Evolutionary conservation across 2,113 vertebrate genomes (phyloP).

Genomic region (Acrocephalus arundinaceus): DNA sequence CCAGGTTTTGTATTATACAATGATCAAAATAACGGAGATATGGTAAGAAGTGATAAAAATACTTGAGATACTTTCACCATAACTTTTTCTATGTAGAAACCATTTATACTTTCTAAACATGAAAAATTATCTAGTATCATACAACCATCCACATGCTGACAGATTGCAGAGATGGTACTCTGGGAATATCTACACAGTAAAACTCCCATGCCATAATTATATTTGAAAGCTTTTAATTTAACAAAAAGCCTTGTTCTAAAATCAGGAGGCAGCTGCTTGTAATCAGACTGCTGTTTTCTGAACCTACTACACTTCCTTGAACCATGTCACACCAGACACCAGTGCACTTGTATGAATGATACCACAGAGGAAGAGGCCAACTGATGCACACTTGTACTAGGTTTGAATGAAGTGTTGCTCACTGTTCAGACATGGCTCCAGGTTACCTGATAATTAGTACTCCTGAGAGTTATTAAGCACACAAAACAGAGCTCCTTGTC

Average conservation of each 20-base stretch:
- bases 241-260: background rate
- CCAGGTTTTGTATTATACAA: background rate
- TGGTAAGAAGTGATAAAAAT: background rate
- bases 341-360: background rate
- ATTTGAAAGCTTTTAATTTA: background rate
- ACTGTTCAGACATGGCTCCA: background rate
- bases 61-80: background rate
- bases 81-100: background rate
- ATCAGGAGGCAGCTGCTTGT: background rate
- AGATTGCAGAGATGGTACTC: background rate
- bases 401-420: background rate
- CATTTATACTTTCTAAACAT: background rate
- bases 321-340: background rate
- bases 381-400: background rate
- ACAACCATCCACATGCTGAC: background rate
- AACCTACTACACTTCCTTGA: background rate
- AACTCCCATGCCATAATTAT: background rate
- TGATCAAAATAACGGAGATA: background rate
- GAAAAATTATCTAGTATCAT: background rate
- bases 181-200: background rate
- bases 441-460: background rate
- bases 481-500: background rate
- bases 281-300: background rate
- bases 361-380: background rate
- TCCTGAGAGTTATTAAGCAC: background rate